A percentile compares a stretch with the other conserved stretches of the same genome.
phyloP scores from a whole-genome alignment of 2,797 vertebrate species.

The Pseudocheirus occidentalis region DNA sequence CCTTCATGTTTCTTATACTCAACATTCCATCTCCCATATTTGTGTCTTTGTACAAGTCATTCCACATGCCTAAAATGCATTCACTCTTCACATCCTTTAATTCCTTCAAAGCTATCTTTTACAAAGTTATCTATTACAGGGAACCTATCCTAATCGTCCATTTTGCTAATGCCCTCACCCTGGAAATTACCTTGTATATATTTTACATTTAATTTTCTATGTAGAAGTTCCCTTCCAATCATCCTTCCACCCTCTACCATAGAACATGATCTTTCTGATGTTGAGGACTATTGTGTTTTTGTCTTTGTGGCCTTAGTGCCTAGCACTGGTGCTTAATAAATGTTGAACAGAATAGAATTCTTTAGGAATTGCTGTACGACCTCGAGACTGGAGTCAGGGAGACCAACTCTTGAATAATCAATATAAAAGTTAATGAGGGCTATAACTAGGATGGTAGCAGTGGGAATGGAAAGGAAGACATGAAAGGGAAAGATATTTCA shows the following conservation, averaged over 20 bases:
- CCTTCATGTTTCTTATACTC: too few relatives aligned
- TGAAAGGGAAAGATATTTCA: background rate
- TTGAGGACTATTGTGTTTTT: background rate
- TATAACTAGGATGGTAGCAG: background rate
- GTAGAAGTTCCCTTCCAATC: background rate
- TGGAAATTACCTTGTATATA: background rate
- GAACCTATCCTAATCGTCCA: background rate
- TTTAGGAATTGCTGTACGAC: background rate
- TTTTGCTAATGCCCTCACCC: background rate
- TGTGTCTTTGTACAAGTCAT: too few relatives aligned
- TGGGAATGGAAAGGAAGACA: background rate
- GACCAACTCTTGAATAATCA: background rate
- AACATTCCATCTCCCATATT: too few relatives aligned
- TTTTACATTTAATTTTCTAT: background rate
- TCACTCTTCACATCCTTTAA: too few relatives aligned
- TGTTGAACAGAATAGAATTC: background rate
- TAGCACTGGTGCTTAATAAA: background rate
- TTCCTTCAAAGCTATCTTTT: too few relatives aligned
- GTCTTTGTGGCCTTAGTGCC: background rate
- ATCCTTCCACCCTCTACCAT: background rate
- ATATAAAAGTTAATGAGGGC: background rate
- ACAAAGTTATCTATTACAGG: background rate
- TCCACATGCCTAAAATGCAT: too few relatives aligned
- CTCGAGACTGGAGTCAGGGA: background rate
- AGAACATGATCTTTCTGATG: background rate